These are phyloP conservation scores for Caradrina kadenii DNA, from an alignment of 2,888 invertebrate genomes.

Conservation along the genomic window DNA sequence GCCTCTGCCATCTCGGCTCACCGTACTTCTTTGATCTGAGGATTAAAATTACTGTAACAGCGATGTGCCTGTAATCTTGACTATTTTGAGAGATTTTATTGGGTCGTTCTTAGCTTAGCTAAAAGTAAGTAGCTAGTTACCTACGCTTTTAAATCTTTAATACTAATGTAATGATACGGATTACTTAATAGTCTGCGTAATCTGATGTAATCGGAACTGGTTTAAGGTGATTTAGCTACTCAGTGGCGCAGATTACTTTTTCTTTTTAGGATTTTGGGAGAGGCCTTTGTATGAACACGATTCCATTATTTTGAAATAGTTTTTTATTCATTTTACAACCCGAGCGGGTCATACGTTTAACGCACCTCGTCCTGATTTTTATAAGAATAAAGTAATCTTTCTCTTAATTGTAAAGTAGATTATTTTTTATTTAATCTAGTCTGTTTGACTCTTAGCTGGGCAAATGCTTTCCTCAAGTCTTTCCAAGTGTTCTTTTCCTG, in stretches of 20 bases:
- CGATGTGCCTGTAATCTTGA: constrained; percentile 13
- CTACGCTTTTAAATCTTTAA: constrained; percentile 18
- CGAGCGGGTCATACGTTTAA: too few relatives aligned
- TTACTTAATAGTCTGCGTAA: constrained; percentile 24
- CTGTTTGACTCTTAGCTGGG: too few relatives aligned
- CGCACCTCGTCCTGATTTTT: too few relatives aligned
- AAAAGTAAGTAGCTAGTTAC: not conserved
- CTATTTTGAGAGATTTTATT: constrained; percentile 30
- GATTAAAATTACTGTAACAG: constrained; percentile 29
- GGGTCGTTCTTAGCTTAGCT: not conserved
- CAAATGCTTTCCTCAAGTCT: too few relatives aligned
- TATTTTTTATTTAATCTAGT: too few relatives aligned
- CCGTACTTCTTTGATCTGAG: constrained; percentile 23
- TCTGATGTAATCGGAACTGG: constrained; percentile 18
- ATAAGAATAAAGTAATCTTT: too few relatives aligned
- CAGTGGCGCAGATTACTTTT: constrained; percentile 7
- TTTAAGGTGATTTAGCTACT: constrained; percentile 6
- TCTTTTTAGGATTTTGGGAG: not conserved
- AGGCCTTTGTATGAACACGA: constrained; percentile 1
- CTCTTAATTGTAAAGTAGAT: not conserved
- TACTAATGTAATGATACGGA: constrained; percentile 29
- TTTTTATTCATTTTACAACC: not conserved
- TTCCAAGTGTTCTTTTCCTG: too few relatives aligned
- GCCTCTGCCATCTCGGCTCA: constrained; percentile 1
- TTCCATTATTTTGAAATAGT: not conserved